Evolutionary conservation across 2,113 vertebrate genomes (phyloP), one percentile per base, ranked within the genome.

Genomic region (Halichoerus grypus): DNA sequence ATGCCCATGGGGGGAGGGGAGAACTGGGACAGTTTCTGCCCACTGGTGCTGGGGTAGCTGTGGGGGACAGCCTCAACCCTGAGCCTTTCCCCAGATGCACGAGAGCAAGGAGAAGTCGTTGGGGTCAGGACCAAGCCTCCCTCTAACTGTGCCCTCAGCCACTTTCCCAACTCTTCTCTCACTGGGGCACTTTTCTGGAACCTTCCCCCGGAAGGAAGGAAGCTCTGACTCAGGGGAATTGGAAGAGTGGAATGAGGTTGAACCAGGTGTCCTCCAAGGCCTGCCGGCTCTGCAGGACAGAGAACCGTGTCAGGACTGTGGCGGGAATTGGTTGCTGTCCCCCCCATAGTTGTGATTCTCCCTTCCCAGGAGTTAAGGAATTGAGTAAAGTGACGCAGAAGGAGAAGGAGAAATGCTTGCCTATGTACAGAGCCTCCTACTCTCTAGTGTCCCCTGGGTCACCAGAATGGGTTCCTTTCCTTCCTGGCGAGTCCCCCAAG

Each of bases 41-140:
- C 13, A 1, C 11, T 15, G 9, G 31, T 12, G 21, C 57, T 65
- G 36, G 16, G 0, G 1, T 21, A 21, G 33, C 71, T 16, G 0
- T 19, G 55, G 57, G 51, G 42, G 36, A 14, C 7, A 28, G 85
- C 28, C n/a, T 91, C 7, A 15, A n/a, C 33, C 76, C 42, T 0
- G 1, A 74, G 57, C 46, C 84, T 59, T 36, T 53, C 89, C 65
- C 61, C 13, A 46, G 26, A 33, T 53, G 5, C 24, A 14, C 4
- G 22, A 24, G 57, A 59, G 5, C 15, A 61, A 72, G 74, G 61
- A 53, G n/a, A 87, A 10, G 63, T 26, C 49, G 11, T 8, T 26
- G 33, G 69, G 49, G 11, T 19, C 2, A 0, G 42, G 53, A 51
- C 22, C 79, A 21, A 88, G 87, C 3, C 10, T 84, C 33, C 57